Evolutionary conservation across 1,140 invertebrate genomes (phyloP).

Genomic region (Diprion similis): DNA sequence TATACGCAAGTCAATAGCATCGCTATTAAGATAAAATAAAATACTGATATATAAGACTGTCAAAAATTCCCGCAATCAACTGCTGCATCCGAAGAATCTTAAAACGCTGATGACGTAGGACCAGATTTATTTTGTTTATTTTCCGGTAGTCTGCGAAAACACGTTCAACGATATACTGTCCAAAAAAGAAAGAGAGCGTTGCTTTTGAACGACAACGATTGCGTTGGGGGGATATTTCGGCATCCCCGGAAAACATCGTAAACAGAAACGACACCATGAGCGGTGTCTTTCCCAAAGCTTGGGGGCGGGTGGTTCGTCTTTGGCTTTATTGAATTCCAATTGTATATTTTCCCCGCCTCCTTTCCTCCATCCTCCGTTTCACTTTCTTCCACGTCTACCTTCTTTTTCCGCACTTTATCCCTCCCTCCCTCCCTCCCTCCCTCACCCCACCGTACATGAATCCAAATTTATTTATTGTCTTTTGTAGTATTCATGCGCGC

Average conservation of each 20-base stretch:
- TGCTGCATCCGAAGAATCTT: neutral
- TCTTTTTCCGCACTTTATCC: too few relatives aligned
- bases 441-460: too few relatives aligned
- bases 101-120: neutral
- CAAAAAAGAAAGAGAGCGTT: neutral
- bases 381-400: too few relatives aligned
- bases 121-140: constrained; percentile 2
- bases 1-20: neutral
- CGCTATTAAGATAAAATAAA: neutral
- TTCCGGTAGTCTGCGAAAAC: neutral
- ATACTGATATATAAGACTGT: neutral
- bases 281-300: neutral
- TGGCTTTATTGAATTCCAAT: neutral
- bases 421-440: too few relatives aligned
- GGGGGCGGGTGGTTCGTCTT: neutral
- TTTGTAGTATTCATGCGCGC: too few relatives aligned
- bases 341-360: too few relatives aligned
- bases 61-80: neutral
- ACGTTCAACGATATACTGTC: neutral
- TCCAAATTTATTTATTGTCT: too few relatives aligned
- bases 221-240: neutral
- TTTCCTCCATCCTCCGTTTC: too few relatives aligned
- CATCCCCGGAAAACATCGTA: constrained; percentile 4
- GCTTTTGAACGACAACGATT: neutral
- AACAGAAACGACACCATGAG: neutral